A percentile compares a stretch with the other conserved stretches of the same genome.
phyloP scores from a whole-genome alignment of 2,113 vertebrate species.

The Tricholaema leucomelas region DNA sequence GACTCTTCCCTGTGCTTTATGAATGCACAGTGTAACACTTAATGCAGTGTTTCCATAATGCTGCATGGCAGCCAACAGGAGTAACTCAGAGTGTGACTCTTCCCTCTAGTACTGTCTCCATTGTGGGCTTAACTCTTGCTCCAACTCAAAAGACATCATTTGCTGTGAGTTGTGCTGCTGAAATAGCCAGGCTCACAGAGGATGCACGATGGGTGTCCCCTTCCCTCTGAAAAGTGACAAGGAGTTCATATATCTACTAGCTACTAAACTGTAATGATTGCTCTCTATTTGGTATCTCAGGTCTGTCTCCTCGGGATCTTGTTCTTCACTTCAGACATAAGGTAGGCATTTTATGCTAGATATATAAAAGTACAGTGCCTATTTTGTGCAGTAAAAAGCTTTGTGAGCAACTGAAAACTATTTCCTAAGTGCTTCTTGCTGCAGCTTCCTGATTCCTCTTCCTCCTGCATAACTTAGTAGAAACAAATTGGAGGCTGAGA shows the following conservation, averaged over 20 bases:
- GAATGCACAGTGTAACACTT: neutral
- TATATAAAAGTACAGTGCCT: neutral
- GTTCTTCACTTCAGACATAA: slow-evolving; percentile 97
- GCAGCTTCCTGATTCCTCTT: neutral
- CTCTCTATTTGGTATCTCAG: slow-evolving; percentile 71
- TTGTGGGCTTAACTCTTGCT: neutral
- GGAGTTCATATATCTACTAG: neutral
- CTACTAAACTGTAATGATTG: neutral
- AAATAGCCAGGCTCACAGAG: neutral
- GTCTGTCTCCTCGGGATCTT: slow-evolving; percentile 94
- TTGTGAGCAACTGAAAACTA: neutral
- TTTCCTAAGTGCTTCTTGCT: neutral
- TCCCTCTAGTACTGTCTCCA: neutral
- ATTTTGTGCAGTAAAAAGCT: neutral
- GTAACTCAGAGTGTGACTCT: neutral
- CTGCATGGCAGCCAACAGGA: neutral
- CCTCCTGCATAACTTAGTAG: neutral
- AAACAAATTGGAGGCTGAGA: neutral
- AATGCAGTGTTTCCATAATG: neutral
- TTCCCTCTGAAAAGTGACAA: neutral
- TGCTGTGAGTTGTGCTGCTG: neutral
- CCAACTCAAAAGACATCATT: neutral
- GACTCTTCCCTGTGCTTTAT: neutral
- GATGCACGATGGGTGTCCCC: neutral
- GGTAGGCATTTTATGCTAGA: slow-evolving; percentile 71